Evolutionary conservation across 1,140 invertebrate species (phyloP), one percentile per base, ranked within the genome.

Genomic region (Limonius californicus): DNA sequence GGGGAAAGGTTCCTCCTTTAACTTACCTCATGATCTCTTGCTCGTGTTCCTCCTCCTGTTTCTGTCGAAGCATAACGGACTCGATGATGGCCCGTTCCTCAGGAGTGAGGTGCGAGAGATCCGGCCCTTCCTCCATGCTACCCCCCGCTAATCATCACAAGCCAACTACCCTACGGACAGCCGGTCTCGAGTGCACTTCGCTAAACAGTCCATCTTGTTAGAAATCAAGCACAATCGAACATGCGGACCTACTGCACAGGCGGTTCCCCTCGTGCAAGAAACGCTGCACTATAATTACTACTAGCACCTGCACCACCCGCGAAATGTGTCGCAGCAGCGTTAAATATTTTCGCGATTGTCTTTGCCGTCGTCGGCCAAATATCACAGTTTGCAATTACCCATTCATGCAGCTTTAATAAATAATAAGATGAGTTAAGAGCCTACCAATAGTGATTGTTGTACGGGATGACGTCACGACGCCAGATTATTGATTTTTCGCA

Each of bases 11-110:
- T 4, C 23, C 23, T 27, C 23, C 23, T 9, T 9, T 3, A 9
- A 18, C 45, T 84, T 79, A 97, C 94, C 91, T 93, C 86, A 97
- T 90, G 77, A 96, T 91, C 79, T 95, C 91, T 77, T 91, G 89
- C 79, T 98, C 96, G 69, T 90, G 87, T 76, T 95, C 91, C 81
- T 99, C 97, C 83, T 99, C 97, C 77, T 95, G 91, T 78, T 91
- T 90, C 80, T 99, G 96, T 66, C 97, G 83, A 83, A 94, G 87
- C 81, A 99, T 92, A 70, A 99, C 97, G 73, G 89, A 87, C 80
- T 98, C 92, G 79, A 99, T 99, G 83, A 98, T 97, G 80, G 89
- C 88, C 77, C 96, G 86, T 83, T 99, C 97, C 80, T 98, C 95
- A 72, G 94, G 90, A 71, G 94, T 98, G 74, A 99, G 88, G 82